Base-by-base conservation (phyloP, 1,140 invertebrate species). In the Apis laboriosa region DNA sequence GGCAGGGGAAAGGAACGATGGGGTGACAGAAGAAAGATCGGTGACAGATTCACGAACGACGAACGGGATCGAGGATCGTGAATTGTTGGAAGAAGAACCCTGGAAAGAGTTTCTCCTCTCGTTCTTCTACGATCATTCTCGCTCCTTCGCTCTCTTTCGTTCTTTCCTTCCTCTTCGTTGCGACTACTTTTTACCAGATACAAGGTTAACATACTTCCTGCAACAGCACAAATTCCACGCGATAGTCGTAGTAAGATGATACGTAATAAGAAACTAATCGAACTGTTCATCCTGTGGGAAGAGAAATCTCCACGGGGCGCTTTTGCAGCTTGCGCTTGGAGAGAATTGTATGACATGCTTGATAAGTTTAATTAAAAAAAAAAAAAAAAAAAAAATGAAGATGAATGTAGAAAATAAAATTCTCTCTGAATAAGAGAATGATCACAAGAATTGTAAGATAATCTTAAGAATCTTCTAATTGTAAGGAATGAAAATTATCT, bases 171-270 rank as follows among this genome's bases (percentile, higher is more conserved):
- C 70, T 70, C 61, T 49, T 34, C 75, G 49, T 67, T 34, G 76
- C 51, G 64, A 79, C 84, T 74, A 89, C 87, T 89, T 89, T 89
- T 89, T 89, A 63, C 74, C 58, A 49, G 15, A 28, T 61, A 76
- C 86, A 80, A 84, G 87, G 78, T 64, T 86, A 79, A 86, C 87
- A 89, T 88, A 88, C 87, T 89, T 89, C 81, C 87, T 89, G 84
- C 58, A 84, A 84, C 75, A 79, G 64, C 66, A 84, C 84, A 81
- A 77, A 89, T 89, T 89, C 87, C 77, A 84, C 84, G 77, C 80
- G 77, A 84, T 86, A 89, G 87, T 88, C 84, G 84, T 86, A 43
- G 34, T 43, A 43, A 43, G 87, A 82, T 84, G 84, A 85, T 88
- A 84, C 66, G 66, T 60, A 63, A 79, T 58, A 88, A 87, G 86